Conservation (phyloP, 2,797 vertebrate genomes). For the Serranus cabrilla region DNA sequence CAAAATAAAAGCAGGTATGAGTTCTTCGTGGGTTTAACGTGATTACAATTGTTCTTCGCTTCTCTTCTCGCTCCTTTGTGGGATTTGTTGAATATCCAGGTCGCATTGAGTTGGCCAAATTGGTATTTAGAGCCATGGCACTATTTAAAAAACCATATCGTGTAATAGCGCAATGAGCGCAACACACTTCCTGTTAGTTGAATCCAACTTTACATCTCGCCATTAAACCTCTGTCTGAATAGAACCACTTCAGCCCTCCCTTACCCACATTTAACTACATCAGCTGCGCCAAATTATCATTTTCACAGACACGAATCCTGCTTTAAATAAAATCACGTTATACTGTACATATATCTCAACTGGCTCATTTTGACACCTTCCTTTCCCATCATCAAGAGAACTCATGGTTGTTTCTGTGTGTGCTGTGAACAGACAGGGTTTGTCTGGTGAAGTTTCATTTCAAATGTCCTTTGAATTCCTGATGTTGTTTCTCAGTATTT, state of each 20-base stretch:
- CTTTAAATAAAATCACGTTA: background rate
- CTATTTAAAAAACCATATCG: background rate
- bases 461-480: background rate
- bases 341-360: background rate
- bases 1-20: constrained; percentile 60
- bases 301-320: background rate
- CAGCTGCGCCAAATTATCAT: no score
- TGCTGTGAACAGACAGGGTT: no score
- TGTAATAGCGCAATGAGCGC: background rate
- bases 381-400: background rate
- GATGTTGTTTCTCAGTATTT: no score
- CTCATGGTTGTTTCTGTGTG: background rate
- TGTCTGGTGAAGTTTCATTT: background rate
- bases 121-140: background rate
- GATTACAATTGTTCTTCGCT: fast-evolving
- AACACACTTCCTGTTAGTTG: constrained; percentile 46
- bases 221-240: constrained; percentile 16
- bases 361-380: background rate
- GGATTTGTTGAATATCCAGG: fast-evolving
- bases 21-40: background rate
- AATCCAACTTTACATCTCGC: constrained; percentile 8
- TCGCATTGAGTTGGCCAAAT: fast-evolving
- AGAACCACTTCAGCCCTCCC: background rate
- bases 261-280: background rate
- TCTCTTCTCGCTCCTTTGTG: fast-evolving